Percentiles rank a stretch among this genome's conserved stretches.
Conservation (phyloP, 1,140 invertebrate species). For the Psix sp. region DNA sequence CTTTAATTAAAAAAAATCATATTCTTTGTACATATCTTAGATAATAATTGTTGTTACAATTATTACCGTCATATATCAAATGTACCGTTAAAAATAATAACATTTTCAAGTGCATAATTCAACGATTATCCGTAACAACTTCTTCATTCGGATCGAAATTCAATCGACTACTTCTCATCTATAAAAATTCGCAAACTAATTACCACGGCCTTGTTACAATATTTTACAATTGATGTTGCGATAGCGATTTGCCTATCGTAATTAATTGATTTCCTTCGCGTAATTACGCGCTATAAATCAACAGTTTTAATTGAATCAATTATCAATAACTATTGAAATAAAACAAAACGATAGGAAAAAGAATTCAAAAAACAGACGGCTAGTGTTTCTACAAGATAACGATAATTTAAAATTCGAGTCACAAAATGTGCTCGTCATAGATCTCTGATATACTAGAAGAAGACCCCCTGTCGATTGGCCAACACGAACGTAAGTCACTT, state of each 20-base stretch:
- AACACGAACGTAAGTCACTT: conserved; percentile 57
- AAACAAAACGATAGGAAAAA: background rate
- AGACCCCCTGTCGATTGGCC: conserved; percentile 66
- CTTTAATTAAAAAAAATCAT: too few species aligned
- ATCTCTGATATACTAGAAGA: conserved; percentile 63
- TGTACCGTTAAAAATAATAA: too few species aligned
- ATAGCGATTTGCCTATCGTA: conserved; percentile 21
- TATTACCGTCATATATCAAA: too few species aligned
- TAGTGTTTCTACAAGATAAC: background rate
- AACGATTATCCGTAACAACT: too few species aligned
- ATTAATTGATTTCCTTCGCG: conserved; percentile 44
- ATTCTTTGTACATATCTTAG: too few species aligned
- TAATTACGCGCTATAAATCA: conserved; percentile 47
- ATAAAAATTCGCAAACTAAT: conserved; percentile 19
- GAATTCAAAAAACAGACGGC: background rate
- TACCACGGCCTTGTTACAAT: conserved; percentile 23
- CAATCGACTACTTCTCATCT: too few species aligned
- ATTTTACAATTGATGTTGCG: conserved; percentile 31
- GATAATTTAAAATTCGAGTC: conserved; percentile 51
- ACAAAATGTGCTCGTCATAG: conserved; percentile 57
- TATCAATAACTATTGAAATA: conserved; percentile 9
- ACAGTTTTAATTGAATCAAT: conserved; percentile 45
- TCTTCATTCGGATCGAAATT: conserved; percentile 2
- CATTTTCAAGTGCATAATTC: too few species aligned
- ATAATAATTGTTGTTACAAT: too few species aligned